Percentiles rank a stretch among this genome's conserved stretches.
Conservation (phyloP, 2,888 invertebrate genomes). For the Campaea margaritaria region DNA sequence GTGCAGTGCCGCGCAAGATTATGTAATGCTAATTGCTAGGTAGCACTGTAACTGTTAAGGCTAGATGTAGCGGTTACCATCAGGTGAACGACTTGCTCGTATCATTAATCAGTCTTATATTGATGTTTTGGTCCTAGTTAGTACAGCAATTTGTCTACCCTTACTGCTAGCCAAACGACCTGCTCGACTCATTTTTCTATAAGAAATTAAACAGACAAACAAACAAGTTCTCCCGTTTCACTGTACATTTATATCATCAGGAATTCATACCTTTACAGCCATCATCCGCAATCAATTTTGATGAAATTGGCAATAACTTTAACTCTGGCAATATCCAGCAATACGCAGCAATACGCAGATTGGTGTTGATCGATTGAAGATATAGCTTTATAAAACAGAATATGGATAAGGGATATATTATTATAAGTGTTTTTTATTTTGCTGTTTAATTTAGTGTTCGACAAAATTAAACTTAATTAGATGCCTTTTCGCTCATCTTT, state of each 20-base stretch:
- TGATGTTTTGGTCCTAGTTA: no score
- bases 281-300: constrained; percentile 39
- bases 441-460: background rate
- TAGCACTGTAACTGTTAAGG: no score
- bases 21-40: no score
- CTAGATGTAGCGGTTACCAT: no score
- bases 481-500: no score
- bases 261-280: constrained; percentile 34
- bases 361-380: constrained; percentile 27
- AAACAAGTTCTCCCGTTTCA: background rate
- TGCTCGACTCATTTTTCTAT: background rate
- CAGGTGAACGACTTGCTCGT: no score
- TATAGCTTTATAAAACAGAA: constrained; percentile 13
- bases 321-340: constrained; percentile 25
- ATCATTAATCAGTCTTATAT: no score
- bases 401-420: constrained; percentile 11
- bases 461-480: background rate
- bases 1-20: no score
- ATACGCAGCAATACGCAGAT: constrained; percentile 23
- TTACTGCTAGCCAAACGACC: background rate
- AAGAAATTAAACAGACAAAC: constrained; percentile 1
- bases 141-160: no score
- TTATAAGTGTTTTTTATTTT: background rate
- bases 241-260: background rate
- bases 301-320: constrained; percentile 39